Evolutionary conservation across 64 coral and sea anemone genomes (phyloP).

Genomic region (Astreopora myriophthalma): DNA sequence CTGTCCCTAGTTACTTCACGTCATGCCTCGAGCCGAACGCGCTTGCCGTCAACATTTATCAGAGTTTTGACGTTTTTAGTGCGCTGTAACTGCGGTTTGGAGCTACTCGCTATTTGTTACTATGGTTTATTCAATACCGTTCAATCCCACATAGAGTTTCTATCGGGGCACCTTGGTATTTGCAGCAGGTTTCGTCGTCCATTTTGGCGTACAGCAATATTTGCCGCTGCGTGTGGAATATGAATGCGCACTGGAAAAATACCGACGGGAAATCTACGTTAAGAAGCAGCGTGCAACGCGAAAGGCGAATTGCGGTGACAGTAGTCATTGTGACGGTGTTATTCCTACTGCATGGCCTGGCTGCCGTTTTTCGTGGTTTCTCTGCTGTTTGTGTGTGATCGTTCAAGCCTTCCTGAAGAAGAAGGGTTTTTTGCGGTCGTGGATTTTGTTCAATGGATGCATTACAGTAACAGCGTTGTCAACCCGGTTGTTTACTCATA

Average conservation of each 20-base stretch:
- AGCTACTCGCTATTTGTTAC: not conserved
- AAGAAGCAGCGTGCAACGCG: not conserved
- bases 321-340: conserved; percentile 25
- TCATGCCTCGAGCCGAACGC: not conserved
- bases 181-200: conserved; percentile 27
- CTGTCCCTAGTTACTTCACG: conserved; percentile 8
- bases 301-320: conserved; percentile 17
- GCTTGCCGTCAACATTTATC: not conserved
- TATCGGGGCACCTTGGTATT: conserved; percentile 13
- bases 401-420: not conserved
- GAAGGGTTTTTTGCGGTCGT: not conserved
- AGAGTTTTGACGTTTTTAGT: conserved; percentile 50
- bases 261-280: not conserved
- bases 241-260: conserved; percentile 1
- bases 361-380: conserved; percentile 60
- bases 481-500: conserved; percentile 72
- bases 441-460: conserved; percentile 81
- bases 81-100: conserved; percentile 35
- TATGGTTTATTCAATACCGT: not conserved
- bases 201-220: conserved; percentile 28
- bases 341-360: conserved; percentile 52
- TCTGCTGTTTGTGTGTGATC: not conserved
- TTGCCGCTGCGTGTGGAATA: not conserved
- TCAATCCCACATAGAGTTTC: not conserved
- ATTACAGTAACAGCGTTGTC: conserved; percentile 71